A percentile compares a stretch with the other conserved stretches of the same genome.
Conservation (phyloP, 2,113 vertebrate genomes). For the Leuciscus idus region DNA sequence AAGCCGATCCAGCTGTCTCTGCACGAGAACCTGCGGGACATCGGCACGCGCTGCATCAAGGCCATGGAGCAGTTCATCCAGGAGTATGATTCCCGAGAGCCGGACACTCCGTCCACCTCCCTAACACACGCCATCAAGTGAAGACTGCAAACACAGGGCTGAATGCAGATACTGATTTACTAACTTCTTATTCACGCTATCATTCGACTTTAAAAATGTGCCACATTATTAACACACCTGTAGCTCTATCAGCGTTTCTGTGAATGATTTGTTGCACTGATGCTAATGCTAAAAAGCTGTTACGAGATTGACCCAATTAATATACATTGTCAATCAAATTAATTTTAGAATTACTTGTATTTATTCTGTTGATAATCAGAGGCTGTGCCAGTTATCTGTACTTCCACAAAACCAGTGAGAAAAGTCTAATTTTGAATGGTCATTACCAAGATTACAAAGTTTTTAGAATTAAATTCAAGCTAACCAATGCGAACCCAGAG, state of each 20-base stretch:
- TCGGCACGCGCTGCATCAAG: conserved; percentile 70
- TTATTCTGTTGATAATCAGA: not conserved
- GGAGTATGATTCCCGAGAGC: conserved; percentile 71
- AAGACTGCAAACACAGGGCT: not conserved
- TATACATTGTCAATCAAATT: not conserved
- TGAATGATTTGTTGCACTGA: not conserved
- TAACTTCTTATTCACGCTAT: not conserved
- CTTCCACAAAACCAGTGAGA: not conserved
- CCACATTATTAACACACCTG: not conserved
- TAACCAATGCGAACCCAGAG: not conserved
- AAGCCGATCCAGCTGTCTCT: conserved; percentile 69
- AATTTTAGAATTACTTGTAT: not conserved
- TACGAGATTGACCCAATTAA: not conserved
- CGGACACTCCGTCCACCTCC: conserved; percentile 40
- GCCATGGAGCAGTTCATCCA: conserved; percentile 77
- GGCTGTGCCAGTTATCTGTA: not conserved
- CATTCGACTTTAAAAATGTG: not conserved
- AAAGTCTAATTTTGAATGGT: not conserved
- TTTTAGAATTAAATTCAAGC: no score
- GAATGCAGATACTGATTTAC: not conserved
- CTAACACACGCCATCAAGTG: not conserved
- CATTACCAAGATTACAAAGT: not conserved
- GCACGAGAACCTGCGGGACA: conserved; percentile 74
- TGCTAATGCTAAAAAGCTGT: no score
- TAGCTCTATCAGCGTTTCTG: not conserved